Evolutionary conservation across 2,888 invertebrate genomes (phyloP).

Genomic region (Cryptocephalus primarius): DNA sequence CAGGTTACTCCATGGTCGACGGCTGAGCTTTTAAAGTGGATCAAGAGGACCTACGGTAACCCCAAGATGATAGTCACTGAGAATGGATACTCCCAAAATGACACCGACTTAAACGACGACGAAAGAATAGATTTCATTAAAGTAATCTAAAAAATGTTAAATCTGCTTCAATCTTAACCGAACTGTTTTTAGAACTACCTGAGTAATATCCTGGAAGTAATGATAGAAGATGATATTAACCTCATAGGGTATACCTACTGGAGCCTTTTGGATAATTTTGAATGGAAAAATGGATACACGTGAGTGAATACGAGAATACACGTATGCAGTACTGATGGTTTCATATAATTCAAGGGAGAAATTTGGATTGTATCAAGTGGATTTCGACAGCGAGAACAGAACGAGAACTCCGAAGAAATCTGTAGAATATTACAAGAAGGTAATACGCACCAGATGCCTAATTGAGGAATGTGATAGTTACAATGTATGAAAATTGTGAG

Average conservation of each 20-base stretch:
- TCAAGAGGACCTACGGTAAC: constrained; percentile 30
- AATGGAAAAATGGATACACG: constrained; percentile 18
- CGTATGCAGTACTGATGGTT: too few relatives aligned
- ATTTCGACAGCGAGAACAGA: background rate
- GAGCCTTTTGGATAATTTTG: constrained; percentile 21
- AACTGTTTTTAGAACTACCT: constrained; percentile 11
- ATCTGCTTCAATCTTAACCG: too few relatives aligned
- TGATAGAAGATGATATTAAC: constrained; percentile 14
- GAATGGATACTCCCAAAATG: constrained; percentile 43
- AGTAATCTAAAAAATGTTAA: constrained; percentile 3
- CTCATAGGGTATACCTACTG: constrained; percentile 18
- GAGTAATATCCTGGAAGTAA: constrained; percentile 12
- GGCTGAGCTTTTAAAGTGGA: constrained; percentile 39
- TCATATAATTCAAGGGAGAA: constrained; percentile 6
- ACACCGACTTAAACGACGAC: constrained; percentile 6
- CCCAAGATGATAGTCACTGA: constrained; percentile 44
- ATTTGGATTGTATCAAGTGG: constrained; percentile 1
- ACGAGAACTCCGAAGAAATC: constrained; percentile 1
- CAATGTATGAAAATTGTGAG: too few relatives aligned
- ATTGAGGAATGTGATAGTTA: constrained; percentile 1
- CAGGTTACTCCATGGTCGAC: constrained; percentile 47
- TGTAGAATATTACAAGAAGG: background rate
- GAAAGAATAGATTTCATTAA: constrained; percentile 8
- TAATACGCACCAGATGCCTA: constrained; percentile 7
- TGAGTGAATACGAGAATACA: constrained; percentile 4